Percentiles rank a stretch among this genome's conserved stretches.
These are phyloP conservation scores for Drosophila acutilabella DNA, from an alignment of 2,888 invertebrate species.

Conservation along the genomic window DNA sequence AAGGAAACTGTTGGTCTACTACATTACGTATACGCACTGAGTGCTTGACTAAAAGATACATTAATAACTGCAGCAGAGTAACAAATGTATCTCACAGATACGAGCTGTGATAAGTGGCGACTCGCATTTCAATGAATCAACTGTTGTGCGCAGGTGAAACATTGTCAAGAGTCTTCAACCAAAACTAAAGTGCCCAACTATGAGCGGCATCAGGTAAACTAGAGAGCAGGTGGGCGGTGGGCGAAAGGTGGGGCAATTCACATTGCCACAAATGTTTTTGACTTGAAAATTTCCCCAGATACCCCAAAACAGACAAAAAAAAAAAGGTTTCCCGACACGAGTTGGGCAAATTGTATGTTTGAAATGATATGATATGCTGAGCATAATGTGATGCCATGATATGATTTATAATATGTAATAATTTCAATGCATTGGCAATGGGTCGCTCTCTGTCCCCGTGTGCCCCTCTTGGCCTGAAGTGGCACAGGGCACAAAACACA, in stretches of 20 bases:
- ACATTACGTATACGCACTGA: slow-evolving; percentile 1
- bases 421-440: slow-evolving; percentile 66
- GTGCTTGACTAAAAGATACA: not conserved
- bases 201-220: not conserved
- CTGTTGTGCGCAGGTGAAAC: slow-evolving; percentile 16
- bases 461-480: slow-evolving; percentile 26
- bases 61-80: slow-evolving; percentile 1
- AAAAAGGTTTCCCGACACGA: slow-evolving; percentile 42
- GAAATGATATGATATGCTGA: slow-evolving; percentile 44
- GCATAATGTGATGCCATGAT: slow-evolving; percentile 73
- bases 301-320: slow-evolving; percentile 9
- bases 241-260: not conserved
- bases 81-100: slow-evolving; percentile 8
- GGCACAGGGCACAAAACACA: slow-evolving; percentile 41
- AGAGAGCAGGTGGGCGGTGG: not conserved
- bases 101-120: slow-evolving; percentile 7
- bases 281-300: slow-evolving; percentile 42
- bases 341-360: slow-evolving; percentile 55
- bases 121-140: slow-evolving; percentile 16
- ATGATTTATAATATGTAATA: slow-evolving; percentile 77
- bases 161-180: slow-evolving; percentile 17
- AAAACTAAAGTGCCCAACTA: slow-evolving; percentile 21
- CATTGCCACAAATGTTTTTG: slow-evolving; percentile 43
- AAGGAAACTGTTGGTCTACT: not conserved
- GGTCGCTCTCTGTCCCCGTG: not conserved